Evolutionary conservation across 2,113 vertebrate species (phyloP).

Genomic region (Onychostoma macrolepis): DNA sequence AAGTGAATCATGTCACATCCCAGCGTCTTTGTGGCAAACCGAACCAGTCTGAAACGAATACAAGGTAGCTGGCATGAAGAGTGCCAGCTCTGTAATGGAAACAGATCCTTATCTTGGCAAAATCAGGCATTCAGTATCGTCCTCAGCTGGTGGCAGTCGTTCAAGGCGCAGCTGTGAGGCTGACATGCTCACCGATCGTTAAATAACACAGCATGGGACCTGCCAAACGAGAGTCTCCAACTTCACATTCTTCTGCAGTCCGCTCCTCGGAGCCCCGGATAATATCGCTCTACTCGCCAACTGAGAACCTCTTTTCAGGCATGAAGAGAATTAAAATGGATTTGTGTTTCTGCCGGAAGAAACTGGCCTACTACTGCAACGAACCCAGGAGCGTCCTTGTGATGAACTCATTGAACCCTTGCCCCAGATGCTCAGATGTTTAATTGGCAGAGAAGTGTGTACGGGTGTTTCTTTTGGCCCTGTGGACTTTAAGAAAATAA

Average conservation of each 20-base stretch:
- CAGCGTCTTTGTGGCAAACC: constrained; percentile 21
- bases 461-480: not conserved
- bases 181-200: constrained; percentile 71
- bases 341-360: constrained; percentile 24
- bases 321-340: constrained; percentile 32
- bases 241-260: constrained; percentile 54
- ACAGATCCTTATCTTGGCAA: constrained; percentile 59
- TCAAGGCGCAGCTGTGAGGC: constrained; percentile 63
- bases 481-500: constrained; percentile 1
- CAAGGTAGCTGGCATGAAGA: not conserved
- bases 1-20: not conserved
- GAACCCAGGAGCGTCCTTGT: not conserved
- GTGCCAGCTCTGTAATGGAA: constrained; percentile 48
- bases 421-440: constrained; percentile 19
- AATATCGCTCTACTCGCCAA: constrained; percentile 22
- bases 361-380: constrained; percentile 22
- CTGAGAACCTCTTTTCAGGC: constrained; percentile 21
- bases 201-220: constrained; percentile 67
- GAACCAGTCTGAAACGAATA: not conserved
- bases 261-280: constrained; percentile 21
- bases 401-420: constrained; percentile 14
- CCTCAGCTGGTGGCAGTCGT: constrained; percentile 68
- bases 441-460: constrained; percentile 14
- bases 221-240: constrained; percentile 63
- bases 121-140: constrained; percentile 53